phyloP scores from a whole-genome alignment of 2,797 vertebrate species.

The Synaphobranchus kaupii region DNA sequence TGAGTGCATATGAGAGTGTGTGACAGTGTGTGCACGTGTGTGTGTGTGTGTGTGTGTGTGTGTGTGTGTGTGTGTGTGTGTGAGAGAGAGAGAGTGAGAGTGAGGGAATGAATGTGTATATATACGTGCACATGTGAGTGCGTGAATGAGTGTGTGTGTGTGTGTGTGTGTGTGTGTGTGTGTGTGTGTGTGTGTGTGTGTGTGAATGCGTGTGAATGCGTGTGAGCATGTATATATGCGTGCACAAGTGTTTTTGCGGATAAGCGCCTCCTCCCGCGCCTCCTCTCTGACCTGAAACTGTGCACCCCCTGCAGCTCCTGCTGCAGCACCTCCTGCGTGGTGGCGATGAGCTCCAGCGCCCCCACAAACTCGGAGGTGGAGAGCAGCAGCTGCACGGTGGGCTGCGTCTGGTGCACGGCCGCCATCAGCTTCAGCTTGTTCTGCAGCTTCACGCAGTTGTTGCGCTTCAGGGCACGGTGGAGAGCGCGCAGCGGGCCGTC shows the following conservation, averaged over 20 bases:
- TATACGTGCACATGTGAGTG: neutral
- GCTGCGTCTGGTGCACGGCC: constrained; percentile 96
- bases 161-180: neutral
- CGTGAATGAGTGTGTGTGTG: neutral
- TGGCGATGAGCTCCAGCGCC: constrained; percentile 95
- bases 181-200: neutral
- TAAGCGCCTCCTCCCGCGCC: constrained; percentile 46
- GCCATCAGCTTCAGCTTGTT: constrained; percentile 97
- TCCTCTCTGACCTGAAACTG: constrained; percentile 82
- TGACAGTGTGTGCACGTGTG: neutral
- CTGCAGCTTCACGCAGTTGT: constrained; percentile 89
- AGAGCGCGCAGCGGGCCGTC: constrained; percentile 87
- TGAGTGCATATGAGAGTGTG: neutral
- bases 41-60: neutral
- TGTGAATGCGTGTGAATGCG: neutral
- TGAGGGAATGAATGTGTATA: neutral
- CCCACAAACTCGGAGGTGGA: constrained; percentile 95
- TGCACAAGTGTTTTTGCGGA: neutral
- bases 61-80: neutral
- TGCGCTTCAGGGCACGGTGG: constrained; percentile 82
- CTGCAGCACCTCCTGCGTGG: constrained; percentile 96
- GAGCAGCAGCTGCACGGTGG: constrained; percentile 94
- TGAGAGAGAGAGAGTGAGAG: neutral
- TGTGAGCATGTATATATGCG: neutral
- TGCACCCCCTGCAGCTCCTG: constrained; percentile 96